phyloP scores from a whole-genome alignment of 2,797 vertebrate genomes.

The Pogoniulus pusillus region DNA sequence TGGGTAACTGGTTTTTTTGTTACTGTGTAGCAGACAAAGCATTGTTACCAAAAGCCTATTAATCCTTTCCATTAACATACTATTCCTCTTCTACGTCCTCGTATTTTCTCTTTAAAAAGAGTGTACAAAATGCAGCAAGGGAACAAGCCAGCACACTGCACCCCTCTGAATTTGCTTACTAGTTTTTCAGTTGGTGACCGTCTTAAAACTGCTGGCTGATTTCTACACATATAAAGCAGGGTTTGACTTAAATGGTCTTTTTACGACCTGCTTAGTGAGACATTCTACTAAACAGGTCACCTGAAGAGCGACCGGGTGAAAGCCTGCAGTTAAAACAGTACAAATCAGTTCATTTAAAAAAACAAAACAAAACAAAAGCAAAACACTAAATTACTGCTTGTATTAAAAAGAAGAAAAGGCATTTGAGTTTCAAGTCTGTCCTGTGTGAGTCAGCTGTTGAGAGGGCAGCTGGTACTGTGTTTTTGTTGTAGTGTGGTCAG shows the following conservation, averaged over 20 bases:
- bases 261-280: neutral
- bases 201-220: neutral
- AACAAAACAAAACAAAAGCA: neutral
- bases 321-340: neutral
- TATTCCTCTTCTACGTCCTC: neutral
- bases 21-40: neutral
- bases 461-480: neutral
- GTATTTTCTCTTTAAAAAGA: neutral
- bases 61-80: neutral
- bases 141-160: neutral
- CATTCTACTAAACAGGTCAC: neutral
- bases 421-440: neutral
- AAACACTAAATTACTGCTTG: neutral
- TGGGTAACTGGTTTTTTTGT: neutral
- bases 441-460: neutral
- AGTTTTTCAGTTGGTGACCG: neutral
- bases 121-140: neutral
- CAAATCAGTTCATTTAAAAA: neutral
- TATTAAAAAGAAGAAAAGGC: neutral
- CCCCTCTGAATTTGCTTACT: neutral
- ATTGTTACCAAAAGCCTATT: neutral
- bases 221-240: no score
- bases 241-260: neutral
- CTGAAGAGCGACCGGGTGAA: neutral
- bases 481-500: neutral